These are phyloP conservation scores for Plutomurus gul DNA, from an alignment of 1,140 invertebrate species.

Conservation along the genomic window DNA sequence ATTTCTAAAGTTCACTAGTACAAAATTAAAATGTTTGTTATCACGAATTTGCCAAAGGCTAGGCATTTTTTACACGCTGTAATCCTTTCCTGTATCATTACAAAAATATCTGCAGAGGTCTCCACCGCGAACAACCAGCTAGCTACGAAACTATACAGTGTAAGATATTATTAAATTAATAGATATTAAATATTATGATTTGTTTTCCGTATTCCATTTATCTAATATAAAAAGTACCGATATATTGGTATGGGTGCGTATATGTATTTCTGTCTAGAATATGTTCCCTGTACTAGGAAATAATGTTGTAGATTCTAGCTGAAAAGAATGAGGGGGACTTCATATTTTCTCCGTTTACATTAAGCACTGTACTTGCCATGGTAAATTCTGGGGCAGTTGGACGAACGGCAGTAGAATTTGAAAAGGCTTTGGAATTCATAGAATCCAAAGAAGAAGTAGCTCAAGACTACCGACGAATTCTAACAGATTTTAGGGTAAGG, in stretches of 20 bases:
- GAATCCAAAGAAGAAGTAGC: not conserved
- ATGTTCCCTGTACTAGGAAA: too few relatives aligned
- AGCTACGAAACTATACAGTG: conserved; percentile 9
- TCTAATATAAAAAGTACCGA: too few relatives aligned
- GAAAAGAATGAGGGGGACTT: conserved; percentile 26
- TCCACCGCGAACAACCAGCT: conserved; percentile 11
- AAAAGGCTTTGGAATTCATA: not conserved
- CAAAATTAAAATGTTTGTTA: too few relatives aligned
- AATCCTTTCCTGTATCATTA: not conserved
- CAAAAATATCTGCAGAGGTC: not conserved
- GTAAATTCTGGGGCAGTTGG: conserved; percentile 34
- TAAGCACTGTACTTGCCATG: conserved; percentile 29
- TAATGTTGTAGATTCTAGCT: not conserved
- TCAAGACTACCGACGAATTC: conserved; percentile 25
- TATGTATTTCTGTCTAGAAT: too few relatives aligned
- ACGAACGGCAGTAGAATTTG: conserved; percentile 33
- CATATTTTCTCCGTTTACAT: conserved; percentile 38
- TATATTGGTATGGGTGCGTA: too few relatives aligned
- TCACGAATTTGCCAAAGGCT: not conserved
- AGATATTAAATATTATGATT: not conserved
- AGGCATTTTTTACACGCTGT: not conserved
- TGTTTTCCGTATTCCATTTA: not conserved
- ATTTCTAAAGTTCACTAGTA: too few relatives aligned
- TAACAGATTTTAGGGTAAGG: conserved; percentile 23
- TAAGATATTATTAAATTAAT: not conserved